Evolutionary conservation across 2,797 vertebrate species (phyloP).

Genomic region (Onychomys leucogaster): DNA sequence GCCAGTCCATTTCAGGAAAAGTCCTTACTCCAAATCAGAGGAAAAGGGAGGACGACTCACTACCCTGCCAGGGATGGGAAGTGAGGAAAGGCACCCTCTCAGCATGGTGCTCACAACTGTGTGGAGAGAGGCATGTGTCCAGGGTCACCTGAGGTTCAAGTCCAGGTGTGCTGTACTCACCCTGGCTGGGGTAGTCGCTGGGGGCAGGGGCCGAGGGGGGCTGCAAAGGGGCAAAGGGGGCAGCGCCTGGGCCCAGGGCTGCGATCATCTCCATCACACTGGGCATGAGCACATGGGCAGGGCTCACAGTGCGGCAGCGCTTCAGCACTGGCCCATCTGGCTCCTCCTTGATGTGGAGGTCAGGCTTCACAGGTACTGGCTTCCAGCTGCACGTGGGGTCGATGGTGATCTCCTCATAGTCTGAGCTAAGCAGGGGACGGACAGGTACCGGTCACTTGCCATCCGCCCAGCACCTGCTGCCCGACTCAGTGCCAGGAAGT

Average conservation of each 20-base stretch:
- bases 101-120: accelerated
- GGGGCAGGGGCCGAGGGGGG: constrained; percentile 85
- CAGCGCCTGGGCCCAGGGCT: constrained; percentile 92
- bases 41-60: not conserved
- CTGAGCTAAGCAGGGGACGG: constrained; percentile 88
- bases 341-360: constrained; percentile 96
- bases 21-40: not conserved
- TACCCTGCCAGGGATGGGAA: not conserved
- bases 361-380: constrained; percentile 95
- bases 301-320: constrained; percentile 96
- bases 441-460: not conserved
- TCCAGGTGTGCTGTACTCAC: constrained; percentile 80
- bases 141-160: not conserved
- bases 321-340: constrained; percentile 94
- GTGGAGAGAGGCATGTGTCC: not conserved
- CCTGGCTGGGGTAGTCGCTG: constrained; percentile 91
- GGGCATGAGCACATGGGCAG: constrained; percentile 95
- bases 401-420: constrained; percentile 98
- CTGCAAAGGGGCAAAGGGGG: constrained; percentile 90
- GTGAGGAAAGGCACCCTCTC: not conserved
- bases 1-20: not conserved
- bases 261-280: constrained; percentile 98
- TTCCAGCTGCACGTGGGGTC: constrained; percentile 98
- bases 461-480: not conserved
- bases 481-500: not conserved